A percentile compares a stretch with the other conserved stretches of the same genome.
Evolutionary conservation across 2,888 invertebrate species (phyloP).

Genomic region (Thymelicus lineola): DNA sequence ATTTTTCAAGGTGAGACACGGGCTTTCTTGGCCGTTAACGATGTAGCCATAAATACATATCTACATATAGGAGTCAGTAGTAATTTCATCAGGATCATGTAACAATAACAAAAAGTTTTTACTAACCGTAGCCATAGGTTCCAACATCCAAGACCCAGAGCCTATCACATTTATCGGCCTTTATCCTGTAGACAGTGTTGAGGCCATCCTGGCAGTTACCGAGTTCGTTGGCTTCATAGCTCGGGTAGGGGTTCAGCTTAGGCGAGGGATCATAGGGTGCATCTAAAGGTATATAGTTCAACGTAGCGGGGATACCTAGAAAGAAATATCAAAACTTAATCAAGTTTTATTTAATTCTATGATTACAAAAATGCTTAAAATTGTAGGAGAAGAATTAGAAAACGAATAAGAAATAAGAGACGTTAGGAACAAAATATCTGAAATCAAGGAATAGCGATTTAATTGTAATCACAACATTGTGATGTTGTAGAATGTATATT

Average conservation of each 20-base stretch:
- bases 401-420: too few relatives aligned
- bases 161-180: constrained; percentile 91
- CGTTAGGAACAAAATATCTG: too few relatives aligned
- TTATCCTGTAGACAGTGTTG: constrained; percentile 91
- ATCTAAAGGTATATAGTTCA: constrained; percentile 91
- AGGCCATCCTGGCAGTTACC: constrained; percentile 91
- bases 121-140: constrained; percentile 90
- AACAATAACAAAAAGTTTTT: not conserved
- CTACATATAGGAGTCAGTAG: too few relatives aligned
- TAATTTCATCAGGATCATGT: too few relatives aligned
- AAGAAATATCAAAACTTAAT: constrained; percentile 24
- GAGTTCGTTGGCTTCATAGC: constrained; percentile 89
- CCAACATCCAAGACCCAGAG: constrained; percentile 94
- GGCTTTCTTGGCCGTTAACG: too few relatives aligned
- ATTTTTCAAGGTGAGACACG: too few relatives aligned
- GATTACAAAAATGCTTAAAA: too few relatives aligned
- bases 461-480: too few relatives aligned
- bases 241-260: constrained; percentile 91
- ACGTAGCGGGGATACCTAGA: constrained; percentile 91
- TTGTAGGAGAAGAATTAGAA: too few relatives aligned
- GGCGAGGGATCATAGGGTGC: constrained; percentile 89
- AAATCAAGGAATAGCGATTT: too few relatives aligned
- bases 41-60: too few relatives aligned
- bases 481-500: too few relatives aligned
- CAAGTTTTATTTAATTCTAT: not conserved